Evolutionary conservation across 2,797 vertebrate genomes (phyloP).

Genomic region (Acrossocheilus fasciatus): DNA sequence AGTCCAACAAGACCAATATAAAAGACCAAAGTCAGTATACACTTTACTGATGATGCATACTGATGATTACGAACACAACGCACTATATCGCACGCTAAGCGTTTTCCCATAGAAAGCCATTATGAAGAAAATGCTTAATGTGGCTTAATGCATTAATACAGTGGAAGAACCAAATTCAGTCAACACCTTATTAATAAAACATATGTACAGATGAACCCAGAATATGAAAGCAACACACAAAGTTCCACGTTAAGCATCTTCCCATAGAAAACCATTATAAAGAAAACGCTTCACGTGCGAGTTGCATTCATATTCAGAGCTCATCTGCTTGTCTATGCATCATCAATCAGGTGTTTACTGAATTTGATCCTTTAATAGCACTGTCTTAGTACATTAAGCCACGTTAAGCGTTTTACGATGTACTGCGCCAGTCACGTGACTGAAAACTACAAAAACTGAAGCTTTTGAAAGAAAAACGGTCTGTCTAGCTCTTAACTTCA

Average conservation of each 20-base stretch:
- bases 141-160: neutral
- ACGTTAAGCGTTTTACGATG: neutral
- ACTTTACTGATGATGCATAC: neutral
- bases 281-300: neutral
- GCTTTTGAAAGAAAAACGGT: neutral
- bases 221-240: neutral
- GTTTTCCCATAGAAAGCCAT: neutral
- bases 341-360: neutral
- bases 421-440: neutral
- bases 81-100: neutral
- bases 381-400: neutral
- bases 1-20: neutral
- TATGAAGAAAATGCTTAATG: slow-evolving; percentile 6
- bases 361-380: neutral
- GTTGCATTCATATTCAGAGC: neutral
- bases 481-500: neutral
- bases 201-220: neutral
- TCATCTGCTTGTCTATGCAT: neutral
- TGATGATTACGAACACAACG: neutral
- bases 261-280: neutral
- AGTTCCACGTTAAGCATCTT: neutral
- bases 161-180: neutral
- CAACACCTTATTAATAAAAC: neutral
- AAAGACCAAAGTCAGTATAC: neutral
- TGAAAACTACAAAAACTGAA: neutral